Percentiles rank a stretch among this genome's conserved stretches.
Evolutionary conservation across 2,888 invertebrate genomes (phyloP).

Genomic region (Busseola fusca): DNA sequence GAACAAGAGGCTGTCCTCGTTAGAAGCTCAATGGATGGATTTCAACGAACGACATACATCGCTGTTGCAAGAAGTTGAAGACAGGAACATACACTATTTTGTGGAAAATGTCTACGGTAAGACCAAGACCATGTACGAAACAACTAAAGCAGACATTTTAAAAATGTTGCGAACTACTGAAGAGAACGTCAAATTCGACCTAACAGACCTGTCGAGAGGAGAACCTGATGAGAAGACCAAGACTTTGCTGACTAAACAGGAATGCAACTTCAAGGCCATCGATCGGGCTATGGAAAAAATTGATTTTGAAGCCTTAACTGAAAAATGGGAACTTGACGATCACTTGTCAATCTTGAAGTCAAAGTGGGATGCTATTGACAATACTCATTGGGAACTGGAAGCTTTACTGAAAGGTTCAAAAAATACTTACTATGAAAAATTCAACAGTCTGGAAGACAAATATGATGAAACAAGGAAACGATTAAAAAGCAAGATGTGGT

Average conservation of each 20-base stretch:
- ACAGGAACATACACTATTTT: neutral
- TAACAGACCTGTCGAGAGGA: no score
- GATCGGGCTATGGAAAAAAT: neutral
- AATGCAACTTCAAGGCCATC: neutral
- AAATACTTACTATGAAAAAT: neutral
- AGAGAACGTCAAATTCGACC: no score
- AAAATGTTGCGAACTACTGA: no score
- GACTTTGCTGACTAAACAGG: neutral
- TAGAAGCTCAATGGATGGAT: no score
- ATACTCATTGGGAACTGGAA: no score
- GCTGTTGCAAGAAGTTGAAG: neutral
- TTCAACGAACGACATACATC: neutral
- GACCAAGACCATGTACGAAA: no score
- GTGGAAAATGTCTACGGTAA: no score
- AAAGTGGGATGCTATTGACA: no score
- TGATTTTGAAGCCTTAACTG: neutral
- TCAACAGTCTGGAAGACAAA: neutral
- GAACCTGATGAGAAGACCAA: no score
- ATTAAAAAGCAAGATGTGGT: slow-evolving; percentile 14
- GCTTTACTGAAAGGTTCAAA: neutral
- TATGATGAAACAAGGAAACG: neutral
- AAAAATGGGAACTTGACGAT: neutral
- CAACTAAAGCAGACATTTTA: no score
- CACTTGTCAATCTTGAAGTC: neutral
- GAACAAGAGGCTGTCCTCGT: no score